Evolutionary conservation across 2,797 vertebrate species (phyloP).

Genomic region (Schizothorax lantsangensis): DNA sequence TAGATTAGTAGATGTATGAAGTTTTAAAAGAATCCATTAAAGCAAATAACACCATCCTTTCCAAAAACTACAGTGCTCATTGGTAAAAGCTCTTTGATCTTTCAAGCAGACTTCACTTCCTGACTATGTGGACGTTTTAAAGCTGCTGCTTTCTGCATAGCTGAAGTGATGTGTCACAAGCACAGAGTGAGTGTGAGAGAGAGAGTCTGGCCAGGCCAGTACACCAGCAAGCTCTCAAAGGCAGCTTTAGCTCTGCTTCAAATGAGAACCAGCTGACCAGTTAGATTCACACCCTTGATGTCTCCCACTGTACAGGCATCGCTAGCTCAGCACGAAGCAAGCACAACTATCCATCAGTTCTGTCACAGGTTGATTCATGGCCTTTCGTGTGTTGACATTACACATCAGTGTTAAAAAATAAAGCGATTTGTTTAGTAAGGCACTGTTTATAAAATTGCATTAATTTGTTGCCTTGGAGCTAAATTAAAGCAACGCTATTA

Average conservation of each 20-base stretch:
- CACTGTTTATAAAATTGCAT: background rate
- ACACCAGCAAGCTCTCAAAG: constrained; percentile 18
- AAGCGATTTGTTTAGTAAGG: background rate
- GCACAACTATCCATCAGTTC: background rate
- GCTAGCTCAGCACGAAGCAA: constrained; percentile 14
- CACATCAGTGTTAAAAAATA: background rate
- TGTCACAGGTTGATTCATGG: constrained; percentile 9
- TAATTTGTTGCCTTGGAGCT: background rate
- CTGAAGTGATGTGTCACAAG: constrained; percentile 47
- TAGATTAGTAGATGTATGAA: constrained; percentile 5
- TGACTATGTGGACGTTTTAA: constrained; percentile 25
- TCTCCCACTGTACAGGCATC: background rate
- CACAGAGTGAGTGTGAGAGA: constrained; percentile 27
- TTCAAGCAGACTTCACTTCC: constrained; percentile 25
- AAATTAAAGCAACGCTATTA: background rate
- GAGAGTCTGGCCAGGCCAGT: constrained; percentile 5
- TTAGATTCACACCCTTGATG: constrained; percentile 30
- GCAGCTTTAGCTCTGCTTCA: constrained; percentile 17
- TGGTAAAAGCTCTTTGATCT: background rate
- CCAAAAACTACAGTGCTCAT: constrained; percentile 3
- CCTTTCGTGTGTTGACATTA: background rate
- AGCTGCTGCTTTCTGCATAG: constrained; percentile 36
- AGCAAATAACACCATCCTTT: background rate
- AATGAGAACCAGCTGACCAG: constrained; percentile 45
- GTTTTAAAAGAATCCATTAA: constrained; percentile 6